Conservation (phyloP, 2,888 invertebrate genomes). For the Brachypterus glaber region DNA sequence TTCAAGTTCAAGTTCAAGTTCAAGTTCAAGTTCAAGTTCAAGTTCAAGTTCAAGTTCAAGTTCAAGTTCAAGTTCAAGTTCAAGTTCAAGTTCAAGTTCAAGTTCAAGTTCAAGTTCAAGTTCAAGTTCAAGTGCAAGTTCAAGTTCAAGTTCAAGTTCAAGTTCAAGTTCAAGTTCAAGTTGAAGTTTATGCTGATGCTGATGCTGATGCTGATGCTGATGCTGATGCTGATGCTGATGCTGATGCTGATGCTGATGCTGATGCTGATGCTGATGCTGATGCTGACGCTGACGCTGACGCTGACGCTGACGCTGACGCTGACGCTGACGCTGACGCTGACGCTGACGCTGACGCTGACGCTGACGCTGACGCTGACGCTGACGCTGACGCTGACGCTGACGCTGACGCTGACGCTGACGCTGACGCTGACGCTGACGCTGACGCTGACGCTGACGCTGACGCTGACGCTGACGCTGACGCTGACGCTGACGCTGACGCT, state of each 20-base stretch:
- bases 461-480: neutral
- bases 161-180: neutral
- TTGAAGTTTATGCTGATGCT: neutral
- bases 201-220: neutral
- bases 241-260: neutral
- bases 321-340: neutral
- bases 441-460: neutral
- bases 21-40: neutral
- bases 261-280: neutral
- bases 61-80: neutral
- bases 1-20: neutral
- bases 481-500: neutral
- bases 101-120: neutral
- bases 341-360: neutral
- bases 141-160: neutral
- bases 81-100: neutral
- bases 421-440: neutral
- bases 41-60: neutral
- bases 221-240: neutral
- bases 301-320: neutral
- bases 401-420: neutral
- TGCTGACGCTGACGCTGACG: neutral
- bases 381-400: neutral
- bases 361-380: neutral
- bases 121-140: neutral